Evolutionary conservation across 2,888 invertebrate species (phyloP).

Genomic region (Lordiphosa fenestrarum): DNA sequence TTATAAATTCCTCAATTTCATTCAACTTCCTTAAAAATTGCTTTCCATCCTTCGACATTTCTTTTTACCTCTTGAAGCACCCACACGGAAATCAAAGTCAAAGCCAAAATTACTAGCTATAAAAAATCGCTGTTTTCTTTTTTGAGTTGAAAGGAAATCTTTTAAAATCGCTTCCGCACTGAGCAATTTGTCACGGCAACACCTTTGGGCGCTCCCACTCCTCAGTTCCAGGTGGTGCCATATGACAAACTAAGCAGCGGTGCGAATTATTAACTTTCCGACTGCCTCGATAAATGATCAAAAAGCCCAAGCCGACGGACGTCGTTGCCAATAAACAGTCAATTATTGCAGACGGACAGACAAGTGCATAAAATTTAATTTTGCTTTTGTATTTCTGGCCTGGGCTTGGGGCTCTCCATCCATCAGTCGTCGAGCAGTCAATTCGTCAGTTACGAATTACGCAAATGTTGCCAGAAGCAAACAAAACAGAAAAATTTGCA

Average conservation of each 20-base stretch:
- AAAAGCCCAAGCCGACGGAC: constrained; percentile 59
- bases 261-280: constrained; percentile 53
- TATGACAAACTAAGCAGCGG: constrained; percentile 48
- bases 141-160: constrained; percentile 19
- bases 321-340: constrained; percentile 67
- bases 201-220: constrained; percentile 47
- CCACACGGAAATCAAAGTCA: constrained; percentile 72
- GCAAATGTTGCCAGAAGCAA: constrained; percentile 62
- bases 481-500: constrained; percentile 45
- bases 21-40: no score
- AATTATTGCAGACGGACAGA: constrained; percentile 48
- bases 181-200: constrained; percentile 70
- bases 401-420: constrained; percentile 47
- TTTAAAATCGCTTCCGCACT: constrained; percentile 64
- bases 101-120: constrained; percentile 60
- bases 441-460: constrained; percentile 47
- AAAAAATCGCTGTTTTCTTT: constrained; percentile 18
- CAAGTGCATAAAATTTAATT: constrained; percentile 70
- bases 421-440: constrained; percentile 32
- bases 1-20: no score
- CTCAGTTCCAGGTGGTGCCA: constrained; percentile 22
- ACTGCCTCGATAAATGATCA: constrained; percentile 62
- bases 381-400: constrained; percentile 16
- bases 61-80: constrained; percentile 30
- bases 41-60: no score